Base-by-base conservation (phyloP, 2,113 vertebrate species). In the Sander vitreus region DNA sequence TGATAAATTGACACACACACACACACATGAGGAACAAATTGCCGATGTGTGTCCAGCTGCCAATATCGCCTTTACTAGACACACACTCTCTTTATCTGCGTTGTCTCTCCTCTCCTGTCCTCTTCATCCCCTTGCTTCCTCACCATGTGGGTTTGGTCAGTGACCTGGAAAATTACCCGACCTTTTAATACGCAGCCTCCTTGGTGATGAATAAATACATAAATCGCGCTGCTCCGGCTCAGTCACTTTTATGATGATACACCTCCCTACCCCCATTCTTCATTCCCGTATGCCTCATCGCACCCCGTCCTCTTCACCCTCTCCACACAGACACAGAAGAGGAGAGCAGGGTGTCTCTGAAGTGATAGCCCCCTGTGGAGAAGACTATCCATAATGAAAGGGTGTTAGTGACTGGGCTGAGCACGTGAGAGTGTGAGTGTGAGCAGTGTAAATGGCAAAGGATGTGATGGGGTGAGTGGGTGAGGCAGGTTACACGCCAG, bases 151-250 rank as follows among this genome's bases (percentile, higher is more conserved):
- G 84, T 91, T 93, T 87, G 90, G 88, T 89, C 91, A 76, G 64
- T 93, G 94, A 94, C 92, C 93, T 93, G 94, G 90, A 95, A 95
- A 95, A 94, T 93, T 92, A 80, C 78, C 84, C 80, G 86, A 95
- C 94, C 93, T 95, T 95, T 93, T 93, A 93, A 92, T 90, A 83
- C 69, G 58, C 81, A 59, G 78, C 89, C 91, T 93, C 90, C 88
- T 81, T 18, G 18, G 73, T 73, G 90, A 92, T 93, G 93, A 94
- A 95, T 95, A 94, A 94, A 95, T 93, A 88, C 93, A 95, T 94
- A 94, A 95, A 95, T 93, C 79, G 80, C 25, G 8, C 16, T 2
- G 82, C 85, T 90, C 43, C 45, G 39, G 82, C 88, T 89, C 78
- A 54, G 81, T 83, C 67, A 36, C 76, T 90, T 90, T 91, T 85